A percentile compares a stretch with the other conserved stretches of the same genome.
Conservation (phyloP, 92 coral and sea anemone species). For the Zoanthus gigantus region DNA sequence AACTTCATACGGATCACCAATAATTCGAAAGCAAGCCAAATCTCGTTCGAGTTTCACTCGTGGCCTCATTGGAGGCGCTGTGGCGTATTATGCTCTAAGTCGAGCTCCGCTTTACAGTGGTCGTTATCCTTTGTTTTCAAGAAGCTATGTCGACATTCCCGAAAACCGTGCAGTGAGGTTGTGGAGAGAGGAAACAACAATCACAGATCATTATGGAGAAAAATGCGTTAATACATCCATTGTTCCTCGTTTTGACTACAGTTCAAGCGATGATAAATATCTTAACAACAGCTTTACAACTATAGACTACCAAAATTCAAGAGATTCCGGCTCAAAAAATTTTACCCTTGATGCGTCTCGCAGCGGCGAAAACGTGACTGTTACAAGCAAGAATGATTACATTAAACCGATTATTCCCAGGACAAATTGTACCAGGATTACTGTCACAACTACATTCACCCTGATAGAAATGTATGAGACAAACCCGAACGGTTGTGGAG, state of each 20-base stretch:
- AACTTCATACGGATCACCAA: constrained; percentile 21
- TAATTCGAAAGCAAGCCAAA: constrained; percentile 11
- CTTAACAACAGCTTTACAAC: background rate
- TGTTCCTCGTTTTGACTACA: background rate
- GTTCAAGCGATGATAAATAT: background rate
- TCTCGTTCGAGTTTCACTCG: constrained; percentile 34
- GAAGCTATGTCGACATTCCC: constrained; percentile 18
- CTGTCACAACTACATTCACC: background rate
- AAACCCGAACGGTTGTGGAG: constrained; percentile 28
- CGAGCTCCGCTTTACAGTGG: constrained; percentile 21
- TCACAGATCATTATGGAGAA: constrained; percentile 12
- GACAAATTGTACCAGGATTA: constrained; percentile 24
- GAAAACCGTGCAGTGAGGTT: constrained; percentile 29
- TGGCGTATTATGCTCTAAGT: background rate
- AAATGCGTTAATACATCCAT: background rate
- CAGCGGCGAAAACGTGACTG: constrained; percentile 3
- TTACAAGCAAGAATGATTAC: constrained; percentile 19
- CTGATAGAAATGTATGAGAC: constrained; percentile 27
- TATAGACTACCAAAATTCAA: constrained; percentile 9
- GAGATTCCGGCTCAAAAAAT: background rate
- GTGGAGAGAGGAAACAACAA: background rate
- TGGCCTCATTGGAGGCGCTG: constrained; percentile 5
- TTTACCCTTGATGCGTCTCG: constrained; percentile 20
- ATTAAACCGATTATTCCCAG: constrained; percentile 15
- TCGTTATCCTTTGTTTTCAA: background rate